Percentiles rank a stretch among this genome's conserved stretches.
phyloP scores from a whole-genome alignment of 1,140 invertebrate species.

The Bathynomus jamesi region DNA sequence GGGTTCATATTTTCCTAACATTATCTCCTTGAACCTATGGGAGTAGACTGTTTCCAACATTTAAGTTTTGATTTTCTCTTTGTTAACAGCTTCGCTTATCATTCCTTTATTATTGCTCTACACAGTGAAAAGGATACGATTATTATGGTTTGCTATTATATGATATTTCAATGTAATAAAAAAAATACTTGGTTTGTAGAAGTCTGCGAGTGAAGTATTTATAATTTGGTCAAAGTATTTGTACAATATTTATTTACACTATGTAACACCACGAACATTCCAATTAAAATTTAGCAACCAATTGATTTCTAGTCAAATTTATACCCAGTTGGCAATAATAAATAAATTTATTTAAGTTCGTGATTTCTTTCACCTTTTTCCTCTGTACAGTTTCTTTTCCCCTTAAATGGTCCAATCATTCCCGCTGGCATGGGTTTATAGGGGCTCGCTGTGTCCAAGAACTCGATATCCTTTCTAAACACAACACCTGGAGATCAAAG shows the following conservation, averaged over 20 bases:
- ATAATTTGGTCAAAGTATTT: neutral
- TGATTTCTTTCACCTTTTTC: neutral
- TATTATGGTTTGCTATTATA: neutral
- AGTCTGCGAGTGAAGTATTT: neutral
- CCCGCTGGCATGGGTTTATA: neutral
- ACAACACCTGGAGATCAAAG: neutral
- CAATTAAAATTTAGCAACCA: neutral
- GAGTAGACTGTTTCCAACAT: no score
- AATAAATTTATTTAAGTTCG: neutral
- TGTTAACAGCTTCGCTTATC: no score
- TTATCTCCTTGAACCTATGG: no score
- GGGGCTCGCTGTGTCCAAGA: neutral
- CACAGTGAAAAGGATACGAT: neutral
- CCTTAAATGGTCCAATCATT: neutral
- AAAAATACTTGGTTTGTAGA: neutral
- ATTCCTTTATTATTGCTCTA: neutral
- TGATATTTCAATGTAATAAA: neutral
- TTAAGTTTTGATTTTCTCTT: no score
- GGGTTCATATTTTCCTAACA: no score
- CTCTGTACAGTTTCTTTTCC: neutral
- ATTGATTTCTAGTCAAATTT: neutral
- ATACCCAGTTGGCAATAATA: neutral
- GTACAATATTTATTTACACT: neutral
- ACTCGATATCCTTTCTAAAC: neutral
- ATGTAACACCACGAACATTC: neutral